Evolutionary conservation across 2,113 vertebrate species (phyloP).

Genomic region (Panthera uncia): DNA sequence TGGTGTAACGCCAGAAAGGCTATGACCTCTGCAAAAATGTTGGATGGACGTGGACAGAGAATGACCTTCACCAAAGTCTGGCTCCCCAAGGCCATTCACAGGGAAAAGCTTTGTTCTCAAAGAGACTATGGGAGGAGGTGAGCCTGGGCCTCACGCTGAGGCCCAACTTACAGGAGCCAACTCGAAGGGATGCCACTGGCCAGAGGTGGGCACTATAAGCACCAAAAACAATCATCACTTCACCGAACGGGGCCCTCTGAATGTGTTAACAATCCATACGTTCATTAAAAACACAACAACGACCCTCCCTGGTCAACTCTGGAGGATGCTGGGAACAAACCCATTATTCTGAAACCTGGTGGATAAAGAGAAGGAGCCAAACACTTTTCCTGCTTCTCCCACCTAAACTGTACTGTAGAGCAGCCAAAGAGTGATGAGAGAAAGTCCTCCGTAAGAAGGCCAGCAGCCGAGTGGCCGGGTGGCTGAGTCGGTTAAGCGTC

Average conservation of each 20-base stretch:
- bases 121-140: background rate
- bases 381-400: background rate
- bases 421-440: background rate
- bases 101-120: background rate
- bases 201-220: background rate
- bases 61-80: background rate
- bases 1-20: background rate
- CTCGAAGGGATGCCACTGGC: background rate
- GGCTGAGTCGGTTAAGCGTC: no score
- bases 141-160: background rate
- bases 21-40: background rate
- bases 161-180: background rate
- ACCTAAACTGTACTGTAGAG: background rate
- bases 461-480: background rate
- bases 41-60: background rate
- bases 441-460: background rate
- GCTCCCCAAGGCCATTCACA: background rate
- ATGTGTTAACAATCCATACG: background rate
- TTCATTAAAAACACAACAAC: background rate
- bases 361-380: background rate
- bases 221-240: background rate
- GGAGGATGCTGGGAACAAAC: background rate
- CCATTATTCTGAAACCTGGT: background rate
- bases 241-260: background rate
- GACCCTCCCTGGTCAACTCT: background rate